Base-by-base conservation (phyloP, 92 coral and sea anemone genomes). In the Isaurus tuberculatus region DNA sequence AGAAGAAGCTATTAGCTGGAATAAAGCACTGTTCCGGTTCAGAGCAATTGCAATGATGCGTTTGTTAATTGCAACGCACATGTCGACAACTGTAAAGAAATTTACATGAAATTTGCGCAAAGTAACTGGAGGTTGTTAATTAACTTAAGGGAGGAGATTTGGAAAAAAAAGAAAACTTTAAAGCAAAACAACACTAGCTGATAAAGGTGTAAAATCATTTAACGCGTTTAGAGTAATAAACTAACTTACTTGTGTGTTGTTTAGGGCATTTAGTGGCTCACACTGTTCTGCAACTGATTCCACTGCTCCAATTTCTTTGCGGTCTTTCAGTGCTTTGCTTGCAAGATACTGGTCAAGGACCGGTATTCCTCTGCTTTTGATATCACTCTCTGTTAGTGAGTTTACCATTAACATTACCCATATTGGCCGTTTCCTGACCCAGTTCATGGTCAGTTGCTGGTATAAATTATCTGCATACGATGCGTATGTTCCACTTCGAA, bases 341-440 rank as follows among this genome's bases (percentile, higher is more conserved):
- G 95, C 97, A 48, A 95, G 90, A 68, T 94, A 94, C 68, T 89
- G 95, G 83, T 95, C 98, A n/a, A 95, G 73, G 9, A 94, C 98
- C 8, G 98, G 93, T 31, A 91, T 92, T n/a, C 95, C 95, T 61
- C 91, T 86, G 40, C 79, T 94, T 73, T 88, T 96, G 6, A 91
- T 94, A 65, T 96, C 99, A 75, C 97, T 92, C 64, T 94, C 98
- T 34, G 98, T 91, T 46, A 96, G 85, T 32, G 98, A 92, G 83
- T 96, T 96, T 11, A 96, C 92, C 96, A 96, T 77, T 31, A 96
- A 84, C 99, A 96, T 96, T 3, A 94, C 88, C 99, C 99, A 96
- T 81, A 96, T 96, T 1, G 99, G 99, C 57, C 99, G 91, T 77
- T 96, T 96, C 65, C 83, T 84, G 51, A 87, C 72, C 99, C 99